Evolutionary conservation across 92 coral and sea anemone genomes (phyloP).

Genomic region (Blastomussa wellsi): DNA sequence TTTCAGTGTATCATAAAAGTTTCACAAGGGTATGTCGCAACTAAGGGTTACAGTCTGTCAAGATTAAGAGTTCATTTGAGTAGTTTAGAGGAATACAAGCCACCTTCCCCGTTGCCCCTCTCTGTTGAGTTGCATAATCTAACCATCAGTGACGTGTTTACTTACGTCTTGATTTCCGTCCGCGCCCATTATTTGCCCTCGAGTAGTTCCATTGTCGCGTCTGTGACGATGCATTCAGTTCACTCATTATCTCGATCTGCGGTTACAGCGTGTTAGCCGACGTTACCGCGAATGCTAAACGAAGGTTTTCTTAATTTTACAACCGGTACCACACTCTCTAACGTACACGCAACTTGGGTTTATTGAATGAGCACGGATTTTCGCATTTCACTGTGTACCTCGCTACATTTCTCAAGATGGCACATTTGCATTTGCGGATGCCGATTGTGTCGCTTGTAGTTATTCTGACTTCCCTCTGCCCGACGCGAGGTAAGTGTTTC

Average conservation of each 20-base stretch:
- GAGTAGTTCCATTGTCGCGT: slow-evolving; percentile 1
- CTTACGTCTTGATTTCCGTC: slow-evolving; percentile 35
- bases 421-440: slow-evolving; percentile 10
- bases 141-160: slow-evolving; percentile 26
- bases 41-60: background rate
- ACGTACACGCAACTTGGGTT: background rate
- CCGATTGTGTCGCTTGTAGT: background rate
- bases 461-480: background rate
- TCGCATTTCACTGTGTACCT: background rate
- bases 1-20: background rate
- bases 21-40: background rate
- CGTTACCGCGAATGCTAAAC: slow-evolving; percentile 1
- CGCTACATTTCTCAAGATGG: slow-evolving; percentile 10
- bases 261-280: background rate
- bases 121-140: background rate
- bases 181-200: slow-evolving; percentile 28
- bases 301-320: background rate
- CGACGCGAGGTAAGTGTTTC: slow-evolving; percentile 13
- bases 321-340: background rate
- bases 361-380: background rate
- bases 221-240: slow-evolving; percentile 2
- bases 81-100: background rate
- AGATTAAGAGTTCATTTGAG: background rate
- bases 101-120: background rate
- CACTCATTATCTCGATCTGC: slow-evolving; percentile 9